phyloP scores from a whole-genome alignment of 2,113 vertebrate species.

The Callocephalon fimbriatum region DNA sequence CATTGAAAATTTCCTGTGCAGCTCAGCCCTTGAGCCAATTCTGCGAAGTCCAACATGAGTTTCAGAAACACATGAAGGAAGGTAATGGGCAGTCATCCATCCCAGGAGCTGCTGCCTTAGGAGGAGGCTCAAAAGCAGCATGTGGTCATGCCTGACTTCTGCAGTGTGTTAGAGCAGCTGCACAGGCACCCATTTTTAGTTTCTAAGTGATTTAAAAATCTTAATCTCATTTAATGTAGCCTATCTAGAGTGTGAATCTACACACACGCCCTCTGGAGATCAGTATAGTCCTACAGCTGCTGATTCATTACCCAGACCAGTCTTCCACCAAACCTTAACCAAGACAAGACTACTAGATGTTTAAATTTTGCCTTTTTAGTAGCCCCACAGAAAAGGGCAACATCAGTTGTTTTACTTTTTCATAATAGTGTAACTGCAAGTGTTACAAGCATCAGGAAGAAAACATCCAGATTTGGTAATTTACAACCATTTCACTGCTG shows the following conservation, averaged over 20 bases:
- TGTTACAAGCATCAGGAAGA: background rate
- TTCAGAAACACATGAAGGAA: background rate
- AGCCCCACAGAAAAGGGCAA: background rate
- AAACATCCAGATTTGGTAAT: background rate
- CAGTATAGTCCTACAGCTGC: background rate
- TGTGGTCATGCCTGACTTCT: background rate
- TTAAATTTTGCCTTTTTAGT: background rate
- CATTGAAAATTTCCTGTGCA: background rate
- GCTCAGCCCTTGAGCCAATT: background rate
- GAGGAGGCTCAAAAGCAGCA: background rate
- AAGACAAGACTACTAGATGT: background rate
- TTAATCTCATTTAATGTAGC: background rate
- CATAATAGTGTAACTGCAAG: background rate
- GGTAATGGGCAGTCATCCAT: background rate
- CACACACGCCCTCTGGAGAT: background rate
- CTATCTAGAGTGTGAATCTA: background rate
- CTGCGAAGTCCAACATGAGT: background rate
- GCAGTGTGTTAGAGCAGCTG: background rate
- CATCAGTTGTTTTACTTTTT: background rate
- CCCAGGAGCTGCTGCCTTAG: background rate
- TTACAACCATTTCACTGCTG: background rate
- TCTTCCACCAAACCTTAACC: background rate
- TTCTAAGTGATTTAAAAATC: background rate
- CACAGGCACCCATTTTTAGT: background rate
- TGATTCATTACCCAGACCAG: background rate